These are phyloP conservation scores for Crossocerus cetratus DNA, from an alignment of 2,888 invertebrate species.

Conservation along the genomic window DNA sequence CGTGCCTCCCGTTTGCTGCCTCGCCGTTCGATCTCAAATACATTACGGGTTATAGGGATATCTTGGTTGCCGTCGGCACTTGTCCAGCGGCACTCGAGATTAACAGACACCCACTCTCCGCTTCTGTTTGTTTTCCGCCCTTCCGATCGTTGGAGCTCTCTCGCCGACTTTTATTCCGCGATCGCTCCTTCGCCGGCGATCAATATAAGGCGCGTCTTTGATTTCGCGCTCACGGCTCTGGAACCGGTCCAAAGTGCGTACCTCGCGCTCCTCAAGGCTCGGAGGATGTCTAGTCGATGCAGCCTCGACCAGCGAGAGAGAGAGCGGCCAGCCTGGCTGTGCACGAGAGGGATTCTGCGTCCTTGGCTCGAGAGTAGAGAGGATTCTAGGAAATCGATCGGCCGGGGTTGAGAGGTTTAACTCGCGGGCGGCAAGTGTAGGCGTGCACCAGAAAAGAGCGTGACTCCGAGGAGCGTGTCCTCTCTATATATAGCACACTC, in stretches of 20 bases:
- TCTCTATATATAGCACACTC: slow-evolving; percentile 41
- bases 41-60: slow-evolving; percentile 72
- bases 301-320: not conserved
- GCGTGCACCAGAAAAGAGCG: slow-evolving; percentile 6
- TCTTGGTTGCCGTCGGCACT: slow-evolving; percentile 61
- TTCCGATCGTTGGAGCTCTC: not conserved
- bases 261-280: not conserved
- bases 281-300: not conserved
- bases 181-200: not conserved
- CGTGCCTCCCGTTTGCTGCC: slow-evolving; percentile 63
- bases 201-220: not conserved
- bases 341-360: not conserved
- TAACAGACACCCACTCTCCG: not conserved
- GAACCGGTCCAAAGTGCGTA: not conserved
- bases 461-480: slow-evolving; percentile 23
- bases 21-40: slow-evolving; percentile 72
- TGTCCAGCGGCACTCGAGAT: slow-evolving; percentile 57
- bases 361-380: not conserved
- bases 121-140: not conserved
- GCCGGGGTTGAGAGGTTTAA: not conserved
- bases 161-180: not conserved
- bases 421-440: not conserved
- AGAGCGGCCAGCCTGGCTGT: not conserved
- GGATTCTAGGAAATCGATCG: too few relatives aligned
- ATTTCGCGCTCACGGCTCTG: not conserved